These are phyloP conservation scores for Cataglyphis altisquamis DNA, from an alignment of 2,888 invertebrate species.

Conservation along the genomic window DNA sequence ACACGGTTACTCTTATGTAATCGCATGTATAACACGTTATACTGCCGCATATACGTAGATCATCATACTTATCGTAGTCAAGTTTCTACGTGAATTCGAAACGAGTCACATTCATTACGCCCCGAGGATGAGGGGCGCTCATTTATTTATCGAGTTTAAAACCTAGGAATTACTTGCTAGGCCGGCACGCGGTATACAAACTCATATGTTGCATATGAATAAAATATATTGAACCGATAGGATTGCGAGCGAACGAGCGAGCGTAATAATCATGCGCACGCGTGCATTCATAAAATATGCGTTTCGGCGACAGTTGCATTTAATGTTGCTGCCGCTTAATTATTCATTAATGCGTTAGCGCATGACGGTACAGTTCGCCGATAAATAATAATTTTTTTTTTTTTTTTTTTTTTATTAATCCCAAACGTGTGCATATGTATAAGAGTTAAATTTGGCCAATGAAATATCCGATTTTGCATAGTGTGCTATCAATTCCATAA, in stretches of 20 bases:
- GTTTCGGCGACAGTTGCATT: slow-evolving; percentile 16
- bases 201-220: slow-evolving; percentile 12
- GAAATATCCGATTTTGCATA: neutral
- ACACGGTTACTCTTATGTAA: slow-evolving; percentile 20
- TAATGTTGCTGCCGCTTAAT: slow-evolving; percentile 35
- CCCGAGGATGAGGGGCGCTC: slow-evolving; percentile 23
- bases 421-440: neutral
- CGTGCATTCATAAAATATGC: slow-evolving; percentile 35
- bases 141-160: slow-evolving; percentile 56
- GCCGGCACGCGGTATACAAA: neutral
- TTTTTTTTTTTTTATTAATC: neutral
- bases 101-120: slow-evolving; percentile 46
- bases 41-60: slow-evolving; percentile 1
- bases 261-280: slow-evolving; percentile 24
- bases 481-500: neutral
- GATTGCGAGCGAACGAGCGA: slow-evolving; percentile 8
- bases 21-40: slow-evolving; percentile 8
- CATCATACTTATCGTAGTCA: slow-evolving; percentile 41
- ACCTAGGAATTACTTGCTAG: slow-evolving; percentile 41
- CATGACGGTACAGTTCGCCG: neutral
- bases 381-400: slow-evolving; percentile 9
- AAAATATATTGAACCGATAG: slow-evolving; percentile 41
- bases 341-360: slow-evolving; percentile 26
- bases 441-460: neutral
- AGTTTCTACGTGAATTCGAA: slow-evolving; percentile 46